Evolutionary conservation across 1,140 invertebrate genomes (phyloP).

Genomic region (Drosophila persimilis): DNA sequence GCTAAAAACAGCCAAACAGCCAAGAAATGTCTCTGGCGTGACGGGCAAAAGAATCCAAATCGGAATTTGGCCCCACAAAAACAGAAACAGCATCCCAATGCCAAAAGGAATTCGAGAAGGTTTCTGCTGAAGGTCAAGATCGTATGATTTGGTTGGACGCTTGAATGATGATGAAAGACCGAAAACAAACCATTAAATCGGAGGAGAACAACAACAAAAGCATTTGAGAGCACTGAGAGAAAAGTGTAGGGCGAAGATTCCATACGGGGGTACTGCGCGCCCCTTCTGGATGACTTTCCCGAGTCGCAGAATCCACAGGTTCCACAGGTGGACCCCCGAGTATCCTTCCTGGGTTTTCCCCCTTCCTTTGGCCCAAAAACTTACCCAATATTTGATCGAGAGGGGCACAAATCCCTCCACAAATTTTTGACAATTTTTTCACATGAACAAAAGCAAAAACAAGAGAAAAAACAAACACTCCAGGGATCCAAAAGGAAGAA

Average conservation of each 20-base stretch:
- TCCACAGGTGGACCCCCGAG: too few relatives aligned
- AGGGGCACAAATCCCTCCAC: not conserved
- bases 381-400: too few relatives aligned
- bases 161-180: not conserved
- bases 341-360: too few relatives aligned
- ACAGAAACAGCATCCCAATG: not conserved
- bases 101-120: constrained; percentile 9
- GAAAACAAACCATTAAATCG: constrained; percentile 11
- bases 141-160: not conserved
- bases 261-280: too few relatives aligned
- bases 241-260: not conserved
- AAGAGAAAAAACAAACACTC: too few relatives aligned
- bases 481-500: not conserved
- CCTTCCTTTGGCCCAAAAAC: too few relatives aligned
- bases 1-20: not conserved
- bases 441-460: not conserved
- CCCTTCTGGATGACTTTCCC: too few relatives aligned
- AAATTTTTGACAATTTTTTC: not conserved
- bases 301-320: too few relatives aligned
- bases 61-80: not conserved
- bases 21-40: constrained; percentile 18
- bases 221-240: constrained; percentile 2
- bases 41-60: constrained; percentile 21
- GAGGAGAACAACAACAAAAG: constrained; percentile 1
- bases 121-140: constrained; percentile 39